Conservation (phyloP, 2,113 vertebrate species). For the Callocephalon fimbriatum region DNA sequence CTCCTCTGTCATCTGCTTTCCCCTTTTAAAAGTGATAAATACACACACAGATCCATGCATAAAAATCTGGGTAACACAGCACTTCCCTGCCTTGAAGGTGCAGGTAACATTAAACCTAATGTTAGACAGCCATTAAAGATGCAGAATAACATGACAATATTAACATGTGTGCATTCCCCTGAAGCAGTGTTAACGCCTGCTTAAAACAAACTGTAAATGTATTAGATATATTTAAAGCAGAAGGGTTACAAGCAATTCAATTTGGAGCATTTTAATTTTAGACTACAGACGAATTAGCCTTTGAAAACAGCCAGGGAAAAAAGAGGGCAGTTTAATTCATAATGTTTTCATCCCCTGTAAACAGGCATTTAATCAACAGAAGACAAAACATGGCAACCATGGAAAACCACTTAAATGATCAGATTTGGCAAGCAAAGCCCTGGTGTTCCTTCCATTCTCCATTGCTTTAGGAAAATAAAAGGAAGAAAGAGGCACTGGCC, state of each 20-base stretch:
- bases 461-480: background rate
- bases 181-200: background rate
- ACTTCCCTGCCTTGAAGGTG: background rate
- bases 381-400: background rate
- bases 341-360: background rate
- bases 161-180: background rate
- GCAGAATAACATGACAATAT: background rate
- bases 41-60: background rate
- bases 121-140: background rate
- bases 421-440: background rate
- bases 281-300: background rate
- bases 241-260: background rate
- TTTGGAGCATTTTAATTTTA: background rate
- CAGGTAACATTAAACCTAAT: background rate
- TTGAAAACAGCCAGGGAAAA: background rate
- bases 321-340: background rate
- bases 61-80: background rate
- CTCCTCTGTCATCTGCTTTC: background rate
- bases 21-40: background rate
- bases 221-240: background rate
- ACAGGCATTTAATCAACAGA: conserved; percentile 21
- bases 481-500: background rate
- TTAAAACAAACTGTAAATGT: background rate
- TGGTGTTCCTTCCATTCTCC: background rate
- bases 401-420: background rate